Evolutionary conservation across 2,888 invertebrate genomes (phyloP).

Genomic region (Plusia festucae): DNA sequence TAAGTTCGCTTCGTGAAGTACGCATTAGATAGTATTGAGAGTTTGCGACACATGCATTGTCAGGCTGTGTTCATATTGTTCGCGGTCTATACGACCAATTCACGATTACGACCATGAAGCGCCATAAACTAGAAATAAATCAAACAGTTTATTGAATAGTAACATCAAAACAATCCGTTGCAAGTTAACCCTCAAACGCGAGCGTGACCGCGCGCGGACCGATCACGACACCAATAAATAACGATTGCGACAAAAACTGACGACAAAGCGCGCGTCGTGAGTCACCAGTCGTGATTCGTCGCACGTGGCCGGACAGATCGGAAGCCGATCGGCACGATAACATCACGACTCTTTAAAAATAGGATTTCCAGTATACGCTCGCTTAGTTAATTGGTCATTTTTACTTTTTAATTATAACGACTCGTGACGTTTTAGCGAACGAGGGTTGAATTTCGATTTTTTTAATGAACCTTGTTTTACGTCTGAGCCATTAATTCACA

Average conservation of each 20-base stretch:
- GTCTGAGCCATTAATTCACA: slow-evolving; percentile 55
- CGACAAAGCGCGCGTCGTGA: slow-evolving; percentile 61
- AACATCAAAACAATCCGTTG: slow-evolving; percentile 56
- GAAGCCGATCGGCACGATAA: slow-evolving; percentile 59
- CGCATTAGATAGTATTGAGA: slow-evolving; percentile 11
- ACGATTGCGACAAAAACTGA: slow-evolving; percentile 62
- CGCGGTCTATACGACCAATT: slow-evolving; percentile 45
- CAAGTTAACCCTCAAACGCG: slow-evolving; percentile 55
- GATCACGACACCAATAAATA: slow-evolving; percentile 61
- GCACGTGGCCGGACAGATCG: slow-evolving; percentile 58
- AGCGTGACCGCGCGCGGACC: slow-evolving; percentile 52
- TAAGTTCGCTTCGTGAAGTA: slow-evolving; percentile 1
- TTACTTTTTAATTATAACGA: slow-evolving; percentile 62
- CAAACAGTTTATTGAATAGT: slow-evolving; percentile 61
- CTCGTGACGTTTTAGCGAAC: slow-evolving; percentile 55
- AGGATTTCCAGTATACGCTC: slow-evolving; percentile 29
- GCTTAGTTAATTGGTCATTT: slow-evolving; percentile 57
- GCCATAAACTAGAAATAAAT: slow-evolving; percentile 49
- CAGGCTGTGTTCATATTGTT: slow-evolving; percentile 13
- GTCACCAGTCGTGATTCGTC: slow-evolving; percentile 57
- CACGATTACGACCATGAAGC: slow-evolving; percentile 47
- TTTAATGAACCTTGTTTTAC: slow-evolving; percentile 57
- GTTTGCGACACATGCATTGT: slow-evolving; percentile 24
- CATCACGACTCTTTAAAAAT: slow-evolving; percentile 51
- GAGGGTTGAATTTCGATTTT: slow-evolving; percentile 56